Conservation (phyloP, 2,113 vertebrate species). For the Pungitius pungitius region DNA sequence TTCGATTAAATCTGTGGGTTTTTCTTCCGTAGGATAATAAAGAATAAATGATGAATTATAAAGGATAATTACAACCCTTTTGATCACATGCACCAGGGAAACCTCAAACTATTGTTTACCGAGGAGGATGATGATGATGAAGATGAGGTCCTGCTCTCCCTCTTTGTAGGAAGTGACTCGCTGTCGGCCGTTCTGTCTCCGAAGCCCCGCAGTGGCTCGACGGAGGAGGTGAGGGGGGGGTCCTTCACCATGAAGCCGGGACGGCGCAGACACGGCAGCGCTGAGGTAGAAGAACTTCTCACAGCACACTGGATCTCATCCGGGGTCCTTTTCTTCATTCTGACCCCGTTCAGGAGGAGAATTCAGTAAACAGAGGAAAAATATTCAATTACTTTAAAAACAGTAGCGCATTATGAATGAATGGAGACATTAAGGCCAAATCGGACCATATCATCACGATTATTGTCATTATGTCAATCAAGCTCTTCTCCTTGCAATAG, state of each 20-base stretch:
- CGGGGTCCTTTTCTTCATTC: neutral
- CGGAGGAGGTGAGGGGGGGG: slow-evolving; percentile 81
- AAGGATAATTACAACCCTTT: neutral
- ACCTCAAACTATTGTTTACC: neutral
- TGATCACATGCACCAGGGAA: neutral
- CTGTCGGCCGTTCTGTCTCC: slow-evolving; percentile 41
- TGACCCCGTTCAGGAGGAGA: no score
- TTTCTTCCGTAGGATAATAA: no score
- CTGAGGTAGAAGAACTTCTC: slow-evolving; percentile 85
- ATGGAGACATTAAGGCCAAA: neutral
- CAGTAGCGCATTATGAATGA: neutral
- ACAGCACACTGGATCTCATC: no score
- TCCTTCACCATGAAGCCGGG: slow-evolving; percentile 51
- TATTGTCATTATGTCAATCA: no score
- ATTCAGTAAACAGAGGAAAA: no score
- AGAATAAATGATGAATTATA: neutral
- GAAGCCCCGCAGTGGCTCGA: slow-evolving; percentile 77
- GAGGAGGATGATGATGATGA: neutral
- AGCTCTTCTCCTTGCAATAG: neutral
- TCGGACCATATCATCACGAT: no score
- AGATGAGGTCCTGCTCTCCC: neutral
- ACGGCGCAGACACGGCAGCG: slow-evolving; percentile 77
- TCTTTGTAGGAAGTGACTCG: slow-evolving; percentile 61
- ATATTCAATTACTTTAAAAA: neutral
- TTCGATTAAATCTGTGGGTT: no score